Percentiles rank a stretch among this genome's conserved stretches.
Conservation (phyloP, 1,140 invertebrate species). For the Oedothorax gibbosus region DNA sequence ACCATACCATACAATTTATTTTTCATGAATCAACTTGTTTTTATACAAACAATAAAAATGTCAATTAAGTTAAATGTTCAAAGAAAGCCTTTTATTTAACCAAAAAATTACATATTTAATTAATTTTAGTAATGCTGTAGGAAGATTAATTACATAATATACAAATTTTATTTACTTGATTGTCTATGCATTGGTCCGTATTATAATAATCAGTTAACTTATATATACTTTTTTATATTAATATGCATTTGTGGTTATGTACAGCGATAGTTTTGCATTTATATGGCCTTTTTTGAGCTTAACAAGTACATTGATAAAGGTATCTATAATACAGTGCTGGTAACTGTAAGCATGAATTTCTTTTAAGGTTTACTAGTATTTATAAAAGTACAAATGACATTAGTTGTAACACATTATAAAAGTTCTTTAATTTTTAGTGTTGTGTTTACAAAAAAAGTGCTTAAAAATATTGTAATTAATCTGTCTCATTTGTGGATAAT, state of each 20-base stretch:
- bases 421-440: background rate
- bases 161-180: too few relatives aligned
- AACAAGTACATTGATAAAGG: background rate
- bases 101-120: too few relatives aligned
- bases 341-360: conserved; percentile 15
- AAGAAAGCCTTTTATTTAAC: background rate
- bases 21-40: conserved; percentile 45
- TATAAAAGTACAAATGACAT: background rate
- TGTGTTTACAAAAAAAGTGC: background rate
- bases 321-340: conserved; percentile 33
- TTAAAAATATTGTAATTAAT: conserved; percentile 6
- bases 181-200: too few relatives aligned
- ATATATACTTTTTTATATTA: background rate
- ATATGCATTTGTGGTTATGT: background rate
- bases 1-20: conserved; percentile 46
- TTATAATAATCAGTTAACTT: too few relatives aligned
- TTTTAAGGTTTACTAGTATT: background rate
- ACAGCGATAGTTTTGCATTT: conserved; percentile 1
- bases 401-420: background rate
- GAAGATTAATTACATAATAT: too few relatives aligned
- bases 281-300: background rate
- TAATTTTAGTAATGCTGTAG: too few relatives aligned
- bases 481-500: background rate
- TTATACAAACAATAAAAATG: conserved; percentile 26
- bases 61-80: background rate